phyloP scores from a whole-genome alignment of 2,113 vertebrate genomes.

The Anoura caudifer region DNA sequence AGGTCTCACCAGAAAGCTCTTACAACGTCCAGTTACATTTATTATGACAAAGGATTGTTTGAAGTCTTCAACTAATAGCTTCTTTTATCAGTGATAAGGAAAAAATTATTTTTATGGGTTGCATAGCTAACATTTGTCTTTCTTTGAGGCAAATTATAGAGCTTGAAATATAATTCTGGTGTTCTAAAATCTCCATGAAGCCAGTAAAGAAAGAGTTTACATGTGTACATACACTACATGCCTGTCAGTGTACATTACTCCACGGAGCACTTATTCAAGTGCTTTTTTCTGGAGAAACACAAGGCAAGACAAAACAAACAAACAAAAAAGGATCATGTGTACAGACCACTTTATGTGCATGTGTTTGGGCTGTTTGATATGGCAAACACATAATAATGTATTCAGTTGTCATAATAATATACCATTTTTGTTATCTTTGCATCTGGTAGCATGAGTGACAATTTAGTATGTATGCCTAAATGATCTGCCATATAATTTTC shows the following conservation, averaged over 20 bases:
- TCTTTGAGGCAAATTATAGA: neutral
- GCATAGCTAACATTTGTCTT: neutral
- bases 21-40: neutral
- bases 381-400: neutral
- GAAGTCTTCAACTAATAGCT: neutral
- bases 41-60: neutral
- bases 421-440: neutral
- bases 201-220: neutral
- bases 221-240: accelerated
- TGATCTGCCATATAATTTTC: neutral
- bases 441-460: neutral
- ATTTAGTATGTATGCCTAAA: neutral
- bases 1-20: neutral
- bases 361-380: neutral
- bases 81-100: neutral
- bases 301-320: neutral
- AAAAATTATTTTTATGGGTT: neutral
- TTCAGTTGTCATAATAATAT: neutral
- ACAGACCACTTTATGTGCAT: neutral
- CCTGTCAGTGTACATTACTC: too few species aligned
- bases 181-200: neutral
- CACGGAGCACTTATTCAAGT: neutral
- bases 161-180: neutral
- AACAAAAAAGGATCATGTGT: neutral
- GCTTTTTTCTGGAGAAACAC: neutral